phyloP scores from a whole-genome alignment of 2,797 vertebrate genomes.

The Picus viridis region DNA sequence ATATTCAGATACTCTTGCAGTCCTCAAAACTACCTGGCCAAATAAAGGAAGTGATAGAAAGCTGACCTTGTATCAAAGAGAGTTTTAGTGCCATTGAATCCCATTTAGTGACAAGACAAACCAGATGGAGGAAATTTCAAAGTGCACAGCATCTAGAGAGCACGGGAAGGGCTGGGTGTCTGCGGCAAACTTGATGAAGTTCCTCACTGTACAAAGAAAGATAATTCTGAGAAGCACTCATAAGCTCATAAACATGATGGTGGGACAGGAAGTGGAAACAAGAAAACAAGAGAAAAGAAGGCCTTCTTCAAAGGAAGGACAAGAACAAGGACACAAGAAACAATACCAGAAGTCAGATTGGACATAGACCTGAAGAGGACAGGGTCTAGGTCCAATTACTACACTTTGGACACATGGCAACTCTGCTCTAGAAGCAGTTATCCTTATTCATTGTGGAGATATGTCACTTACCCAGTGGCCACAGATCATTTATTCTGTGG shows the following conservation, averaged over 20 bases:
- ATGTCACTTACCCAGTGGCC: not conserved
- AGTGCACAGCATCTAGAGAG: not conserved
- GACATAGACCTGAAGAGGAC: not conserved
- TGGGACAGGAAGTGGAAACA: not conserved
- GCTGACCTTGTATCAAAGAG: not conserved
- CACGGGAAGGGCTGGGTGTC: not conserved
- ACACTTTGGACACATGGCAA: not conserved
- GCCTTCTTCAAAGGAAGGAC: not conserved
- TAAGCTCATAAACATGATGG: not conserved
- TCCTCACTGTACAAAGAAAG: not conserved
- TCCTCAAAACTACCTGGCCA: not conserved
- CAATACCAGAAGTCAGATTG: not conserved
- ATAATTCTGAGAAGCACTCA: not conserved
- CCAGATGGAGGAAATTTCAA: not conserved
- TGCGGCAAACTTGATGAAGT: not conserved
- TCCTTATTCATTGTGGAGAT: not conserved
- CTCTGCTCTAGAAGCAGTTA: not conserved
- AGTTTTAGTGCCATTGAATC: not conserved
- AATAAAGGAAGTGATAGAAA: not conserved
- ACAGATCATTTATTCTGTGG: not conserved
- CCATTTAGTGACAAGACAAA: not conserved
- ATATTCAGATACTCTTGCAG: not conserved
- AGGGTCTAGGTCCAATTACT: accelerated
- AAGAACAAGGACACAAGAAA: not conserved
- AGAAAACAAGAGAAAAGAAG: not conserved